Percentiles rank a stretch among this genome's conserved stretches.
Conservation (phyloP, 1,140 invertebrate genomes). For the Choristoneura fumiferana region DNA sequence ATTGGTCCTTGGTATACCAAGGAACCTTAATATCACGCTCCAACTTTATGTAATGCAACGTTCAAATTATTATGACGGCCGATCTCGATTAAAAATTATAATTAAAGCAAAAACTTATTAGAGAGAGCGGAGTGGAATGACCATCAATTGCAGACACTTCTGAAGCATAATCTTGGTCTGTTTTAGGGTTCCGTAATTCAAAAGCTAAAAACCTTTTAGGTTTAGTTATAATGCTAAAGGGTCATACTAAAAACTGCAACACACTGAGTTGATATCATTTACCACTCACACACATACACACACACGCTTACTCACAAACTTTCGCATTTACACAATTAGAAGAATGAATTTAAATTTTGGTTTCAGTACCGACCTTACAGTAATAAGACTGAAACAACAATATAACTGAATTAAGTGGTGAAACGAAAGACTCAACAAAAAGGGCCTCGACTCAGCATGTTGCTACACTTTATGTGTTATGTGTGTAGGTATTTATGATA, state of each 20-base stretch:
- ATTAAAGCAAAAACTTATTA: not conserved
- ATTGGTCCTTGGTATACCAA: not conserved
- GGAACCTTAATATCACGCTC: not conserved
- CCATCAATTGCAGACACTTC: not conserved
- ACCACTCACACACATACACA: too few relatives aligned
- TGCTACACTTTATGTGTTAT: too few relatives aligned
- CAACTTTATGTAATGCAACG: not conserved
- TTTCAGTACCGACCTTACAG: too few relatives aligned
- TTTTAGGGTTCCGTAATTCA: not conserved
- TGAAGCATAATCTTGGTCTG: not conserved
- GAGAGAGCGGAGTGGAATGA: not conserved
- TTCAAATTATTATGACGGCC: not conserved
- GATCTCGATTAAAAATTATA: not conserved
- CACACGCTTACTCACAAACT: too few relatives aligned
- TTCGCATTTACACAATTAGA: too few relatives aligned
- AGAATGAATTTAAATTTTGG: too few relatives aligned
- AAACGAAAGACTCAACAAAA: too few relatives aligned
- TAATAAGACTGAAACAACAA: too few relatives aligned
- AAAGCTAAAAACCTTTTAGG: not conserved
- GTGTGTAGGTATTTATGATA: too few relatives aligned
- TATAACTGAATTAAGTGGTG: too few relatives aligned
- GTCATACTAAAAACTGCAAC: not conserved
- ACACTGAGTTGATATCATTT: too few relatives aligned
- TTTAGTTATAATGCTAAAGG: not conserved
- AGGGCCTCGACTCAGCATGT: too few relatives aligned